Conservation (phyloP, 2,797 vertebrate genomes). For the Morelia viridis region DNA sequence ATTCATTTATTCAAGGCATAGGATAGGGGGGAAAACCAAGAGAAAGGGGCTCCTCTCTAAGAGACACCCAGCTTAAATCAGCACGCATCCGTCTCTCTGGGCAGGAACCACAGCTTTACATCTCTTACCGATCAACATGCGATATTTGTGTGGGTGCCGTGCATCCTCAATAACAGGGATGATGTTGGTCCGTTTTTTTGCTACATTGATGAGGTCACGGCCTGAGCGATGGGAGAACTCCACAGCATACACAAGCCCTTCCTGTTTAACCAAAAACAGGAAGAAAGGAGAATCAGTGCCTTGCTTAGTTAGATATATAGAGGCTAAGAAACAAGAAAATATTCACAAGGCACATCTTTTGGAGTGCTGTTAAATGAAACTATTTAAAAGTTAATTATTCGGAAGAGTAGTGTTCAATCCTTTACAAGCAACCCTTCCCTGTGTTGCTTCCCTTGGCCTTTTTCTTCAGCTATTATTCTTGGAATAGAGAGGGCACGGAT, state of each 20-base stretch:
- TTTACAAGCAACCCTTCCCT: neutral
- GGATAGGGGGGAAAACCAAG: neutral
- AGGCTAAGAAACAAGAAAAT: neutral
- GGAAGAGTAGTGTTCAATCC: neutral
- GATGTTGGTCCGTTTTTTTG: slow-evolving; percentile 93
- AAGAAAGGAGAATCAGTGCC: neutral
- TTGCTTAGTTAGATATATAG: neutral
- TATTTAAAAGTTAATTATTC: neutral
- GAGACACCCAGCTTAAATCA: neutral
- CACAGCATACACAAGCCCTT: slow-evolving; percentile 92
- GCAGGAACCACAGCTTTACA: neutral
- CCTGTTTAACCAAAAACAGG: slow-evolving; percentile 63
- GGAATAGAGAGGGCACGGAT: neutral
- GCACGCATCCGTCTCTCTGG: neutral
- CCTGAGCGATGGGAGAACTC: slow-evolving; percentile 94
- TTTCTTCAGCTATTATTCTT: neutral
- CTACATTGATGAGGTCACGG: slow-evolving; percentile 91
- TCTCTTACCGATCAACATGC: slow-evolving; percentile 88
- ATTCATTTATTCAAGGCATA: neutral
- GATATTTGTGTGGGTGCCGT: slow-evolving; percentile 91
- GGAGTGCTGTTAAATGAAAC: neutral
- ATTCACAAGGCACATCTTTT: neutral
- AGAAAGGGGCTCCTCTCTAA: neutral
- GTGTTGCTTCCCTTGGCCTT: neutral
- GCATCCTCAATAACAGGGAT: slow-evolving; percentile 94